Base-by-base conservation (phyloP, 2,797 vertebrate species). In the Apogon hyalosoma region DNA sequence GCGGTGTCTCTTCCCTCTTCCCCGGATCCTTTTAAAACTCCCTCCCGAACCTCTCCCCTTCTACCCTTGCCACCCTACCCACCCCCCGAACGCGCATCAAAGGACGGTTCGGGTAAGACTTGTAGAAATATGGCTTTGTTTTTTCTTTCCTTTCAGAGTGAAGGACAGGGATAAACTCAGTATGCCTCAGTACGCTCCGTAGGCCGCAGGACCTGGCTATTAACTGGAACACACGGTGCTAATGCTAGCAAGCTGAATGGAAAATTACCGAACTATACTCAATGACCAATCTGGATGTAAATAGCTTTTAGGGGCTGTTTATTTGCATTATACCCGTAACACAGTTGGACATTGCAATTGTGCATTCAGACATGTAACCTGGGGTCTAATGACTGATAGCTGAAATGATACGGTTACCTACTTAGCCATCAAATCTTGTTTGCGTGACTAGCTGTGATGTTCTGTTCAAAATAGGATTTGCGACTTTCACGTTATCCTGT, bases 21-120 rank as follows among this genome's bases (percentile, higher is more conserved):
- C 94, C 94, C 94, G 92, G 90, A 89, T 94, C 94, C 94, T 94
- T 70, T 93, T 70, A 89, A 90, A 93, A 94, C 85, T 94, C 94
- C 92, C 93, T 93, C 92, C 94, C 94, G 92, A 93, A 94, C 93
- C 94, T 93, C 90, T 90, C 92, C 94, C 94, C 93, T 90, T 92
- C 85, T 53, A 92, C 92, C 94, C 94, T 92, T 73, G 84, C 63
- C 86, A 93, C 92, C 93, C 93, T 92, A 90, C 92, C 93, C 93
- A 90, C 79, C 92, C 92, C 93, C 90, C 77, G 87, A 79, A 87
- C 87, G 64, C 82, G 31, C 83, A 73, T 79, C 83, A 73, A 84
- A 85, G 88, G 79, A 77, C 90, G 79, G 71, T 80, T 83, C 86
- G 77, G 92, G 93, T 94, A 90, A 90, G 90, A 45, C 43, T 28